A percentile compares a stretch with the other conserved stretches of the same genome.
phyloP scores from a whole-genome alignment of 2,797 vertebrate species.

The Oreortyx pictus region DNA sequence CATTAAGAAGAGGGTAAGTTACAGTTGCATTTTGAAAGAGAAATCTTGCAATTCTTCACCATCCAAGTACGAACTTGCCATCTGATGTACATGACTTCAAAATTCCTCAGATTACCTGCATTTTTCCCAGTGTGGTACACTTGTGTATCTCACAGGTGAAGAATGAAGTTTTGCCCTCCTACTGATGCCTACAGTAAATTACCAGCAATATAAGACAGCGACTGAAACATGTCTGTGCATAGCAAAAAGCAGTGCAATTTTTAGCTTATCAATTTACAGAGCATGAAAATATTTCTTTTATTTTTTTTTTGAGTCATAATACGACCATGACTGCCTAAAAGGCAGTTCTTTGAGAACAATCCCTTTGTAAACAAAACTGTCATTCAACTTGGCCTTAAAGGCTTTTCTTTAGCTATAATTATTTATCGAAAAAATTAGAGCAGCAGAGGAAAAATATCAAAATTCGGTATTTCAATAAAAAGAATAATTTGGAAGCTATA shows the following conservation, averaged over 20 bases:
- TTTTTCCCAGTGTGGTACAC: not conserved
- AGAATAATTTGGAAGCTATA: not conserved
- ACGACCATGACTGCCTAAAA: not conserved
- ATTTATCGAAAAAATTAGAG: not conserved
- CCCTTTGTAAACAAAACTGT: not conserved
- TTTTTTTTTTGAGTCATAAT: not conserved
- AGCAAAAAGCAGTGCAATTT: not conserved
- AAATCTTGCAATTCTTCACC: not conserved
- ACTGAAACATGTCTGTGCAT: rapidly evolving
- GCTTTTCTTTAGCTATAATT: not conserved
- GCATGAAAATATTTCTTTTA: not conserved
- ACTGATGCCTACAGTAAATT: not conserved
- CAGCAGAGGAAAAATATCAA: not conserved
- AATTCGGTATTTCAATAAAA: not conserved
- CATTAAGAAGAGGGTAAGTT: not conserved
- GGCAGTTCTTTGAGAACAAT: not conserved
- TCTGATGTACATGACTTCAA: not conserved
- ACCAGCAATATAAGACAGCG: not conserved
- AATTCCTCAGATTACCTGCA: not conserved
- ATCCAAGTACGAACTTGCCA: not conserved
- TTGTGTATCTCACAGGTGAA: not conserved
- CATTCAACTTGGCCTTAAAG: not conserved
- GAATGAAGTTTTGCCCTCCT: not conserved
- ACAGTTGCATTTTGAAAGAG: not conserved
- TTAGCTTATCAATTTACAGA: not conserved